Evolutionary conservation across 2,888 invertebrate species (phyloP), one percentile per base, ranked within the genome.

Genomic region (Crocallis elinguaria): DNA sequence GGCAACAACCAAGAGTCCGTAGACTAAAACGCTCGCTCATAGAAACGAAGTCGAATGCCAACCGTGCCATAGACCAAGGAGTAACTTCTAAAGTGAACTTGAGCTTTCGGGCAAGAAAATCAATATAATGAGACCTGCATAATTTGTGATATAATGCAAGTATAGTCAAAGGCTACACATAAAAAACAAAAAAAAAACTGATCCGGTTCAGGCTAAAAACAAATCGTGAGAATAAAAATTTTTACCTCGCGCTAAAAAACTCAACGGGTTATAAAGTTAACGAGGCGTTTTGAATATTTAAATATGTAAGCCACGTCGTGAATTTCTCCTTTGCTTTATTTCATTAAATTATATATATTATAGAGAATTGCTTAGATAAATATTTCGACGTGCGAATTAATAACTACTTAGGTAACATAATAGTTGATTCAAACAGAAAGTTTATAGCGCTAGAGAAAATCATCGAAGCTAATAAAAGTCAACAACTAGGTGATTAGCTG

Each of bases 231-330:
- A 53, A 36, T 16, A n/a, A 3, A 25, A 21, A 8, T 41, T 38
- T 48, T 36, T 41, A 35, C n/a, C 32, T 21, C 29, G 9, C 29
- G 36, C 3, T 33, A 33, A 49, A 21, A 35, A 30, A 42, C 37
- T 30, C 42, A 23, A 49, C 38, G 36, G 11, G 37, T 36, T 7
- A 41, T 52, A 49, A 57, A 58, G 32, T 50, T 53, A 62, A 54
- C 56, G 56, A 50, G 55, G 49, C 59, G 44, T 42, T 51, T 36
- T 42, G 37, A 52, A 54, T 52, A 55, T 46, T 45, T 50, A 38
- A 36, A 21, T 48, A 30, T 12, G 38, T 35, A 30, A 50, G 36
- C 32, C 16, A 49, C 43, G 30, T 49, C 32, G 51, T 38, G 46
- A 58, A 56, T 62, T 54, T 57, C 52, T 48, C 29, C 33, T 46